Conservation (phyloP, 2,797 vertebrate genomes). For the Amblyraja radiata region DNA sequence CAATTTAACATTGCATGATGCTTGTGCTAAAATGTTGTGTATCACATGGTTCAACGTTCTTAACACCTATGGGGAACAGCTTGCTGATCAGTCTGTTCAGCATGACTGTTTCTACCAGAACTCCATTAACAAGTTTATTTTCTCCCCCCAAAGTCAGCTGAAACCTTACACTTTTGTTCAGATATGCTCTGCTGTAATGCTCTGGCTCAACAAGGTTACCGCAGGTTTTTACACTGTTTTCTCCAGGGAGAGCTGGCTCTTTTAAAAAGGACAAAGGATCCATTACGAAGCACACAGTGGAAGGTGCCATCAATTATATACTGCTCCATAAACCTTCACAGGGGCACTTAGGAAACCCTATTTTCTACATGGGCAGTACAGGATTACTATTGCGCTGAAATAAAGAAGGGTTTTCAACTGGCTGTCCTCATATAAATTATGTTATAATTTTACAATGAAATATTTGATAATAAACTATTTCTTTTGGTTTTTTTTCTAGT, state of each 20-base stretch:
- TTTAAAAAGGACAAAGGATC: background rate
- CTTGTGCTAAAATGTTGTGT: background rate
- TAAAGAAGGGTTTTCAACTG: background rate
- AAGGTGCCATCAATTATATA: background rate
- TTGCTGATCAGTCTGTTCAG: slow-evolving; percentile 33
- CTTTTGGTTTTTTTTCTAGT: too few relatives aligned
- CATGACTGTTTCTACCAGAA: slow-evolving; percentile 11
- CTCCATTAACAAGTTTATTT: slow-evolving; percentile 31
- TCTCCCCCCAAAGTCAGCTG: background rate
- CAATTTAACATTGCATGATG: slow-evolving; percentile 1
- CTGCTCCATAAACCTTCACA: background rate
- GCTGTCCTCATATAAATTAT: background rate
- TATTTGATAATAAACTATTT: background rate
- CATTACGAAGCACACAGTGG: background rate
- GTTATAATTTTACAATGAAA: background rate
- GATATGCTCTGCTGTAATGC: background rate
- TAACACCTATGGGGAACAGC: slow-evolving; percentile 31
- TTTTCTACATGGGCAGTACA: background rate
- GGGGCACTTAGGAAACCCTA: background rate
- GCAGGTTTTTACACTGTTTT: slow-evolving; percentile 7
- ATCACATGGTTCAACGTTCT: slow-evolving; percentile 33
- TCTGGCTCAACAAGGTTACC: background rate
- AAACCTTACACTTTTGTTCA: slow-evolving; percentile 2
- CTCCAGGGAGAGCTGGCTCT: background rate
- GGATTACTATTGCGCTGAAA: background rate